Base-by-base conservation (phyloP, 2,113 vertebrate species). In the Elephas maximus region DNA sequence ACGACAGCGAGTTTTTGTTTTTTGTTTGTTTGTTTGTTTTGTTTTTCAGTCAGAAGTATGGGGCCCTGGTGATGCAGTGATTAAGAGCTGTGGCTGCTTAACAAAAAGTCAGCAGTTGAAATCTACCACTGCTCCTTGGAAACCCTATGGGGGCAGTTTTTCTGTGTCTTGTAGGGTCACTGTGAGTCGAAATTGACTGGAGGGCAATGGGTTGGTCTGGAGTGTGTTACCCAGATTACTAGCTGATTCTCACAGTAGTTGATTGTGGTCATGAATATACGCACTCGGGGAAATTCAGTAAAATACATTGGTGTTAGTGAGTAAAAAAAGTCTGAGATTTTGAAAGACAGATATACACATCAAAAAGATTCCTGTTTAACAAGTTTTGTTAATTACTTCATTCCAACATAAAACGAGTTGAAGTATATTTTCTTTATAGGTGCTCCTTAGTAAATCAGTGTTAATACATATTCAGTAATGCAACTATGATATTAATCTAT, bases 271-370 rank as follows among this genome's bases (percentile, higher is more conserved):
- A 2, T 77, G 67, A 71, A 95, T 93, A 69, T 26, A 28, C 51
- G 41, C 53, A 30, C 24, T 91, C 60, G 53, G 41, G 89, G 73
- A 90, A 80, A 88, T 60, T 88, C 33, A 62, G 33, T 90, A 95
- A 96, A 87, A 65, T 53, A 57, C 41, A 45, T 78, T 90, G 83
- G 63, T 76, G 21, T 89, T 95, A 90, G 79, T 91, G 65, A 96
- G n/a, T 73, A 53, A 62, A 10, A 53, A 26, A 57, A 63, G 15
- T 76, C 51, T 91, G 45, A 73, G n/a, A 57, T 1, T 76, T 69
- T 90, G 48, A 84, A 88, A 37, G 41, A 86, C 77, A 91, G 8
- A 8, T 73, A 17, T 92, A 37, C 8, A 41, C 21, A 87, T 97
- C 79, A 87, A 69, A 90, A 82, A 44, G 57, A 84, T 84, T 88